Evolutionary conservation across 2,113 vertebrate species (phyloP).

Genomic region (Percopsis transmontana): DNA sequence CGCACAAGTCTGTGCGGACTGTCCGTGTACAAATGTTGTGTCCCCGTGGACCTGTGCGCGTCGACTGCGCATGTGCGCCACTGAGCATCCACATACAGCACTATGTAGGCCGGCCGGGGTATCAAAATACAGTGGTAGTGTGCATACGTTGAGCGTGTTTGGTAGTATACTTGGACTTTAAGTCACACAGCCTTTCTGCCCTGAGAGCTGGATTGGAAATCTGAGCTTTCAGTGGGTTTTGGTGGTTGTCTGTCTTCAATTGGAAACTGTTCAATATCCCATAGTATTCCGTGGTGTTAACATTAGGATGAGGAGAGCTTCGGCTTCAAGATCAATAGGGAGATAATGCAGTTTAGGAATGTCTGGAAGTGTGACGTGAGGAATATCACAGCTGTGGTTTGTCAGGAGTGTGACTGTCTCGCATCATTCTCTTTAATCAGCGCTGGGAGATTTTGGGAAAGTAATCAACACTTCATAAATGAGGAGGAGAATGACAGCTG

Average conservation of each 20-base stretch:
- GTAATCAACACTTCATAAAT: conserved; percentile 35
- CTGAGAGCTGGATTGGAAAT: no score
- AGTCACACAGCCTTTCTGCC: no score
- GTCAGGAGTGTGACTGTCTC: background rate
- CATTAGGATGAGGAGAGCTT: conserved; percentile 17
- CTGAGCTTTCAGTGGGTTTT: no score
- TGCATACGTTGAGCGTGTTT: no score
- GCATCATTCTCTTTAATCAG: conserved; percentile 29
- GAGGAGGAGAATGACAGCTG: conserved; percentile 35
- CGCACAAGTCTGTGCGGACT: no score
- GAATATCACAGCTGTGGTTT: conserved; percentile 25
- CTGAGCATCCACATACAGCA: no score
- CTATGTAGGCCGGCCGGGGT: no score
- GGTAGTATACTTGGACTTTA: no score
- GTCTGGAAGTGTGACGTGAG: background rate
- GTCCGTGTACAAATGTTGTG: no score
- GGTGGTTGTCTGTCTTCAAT: conserved; percentile 1
- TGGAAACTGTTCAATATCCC: conserved; percentile 24
- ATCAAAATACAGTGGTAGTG: no score
- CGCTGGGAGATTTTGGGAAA: conserved; percentile 33
- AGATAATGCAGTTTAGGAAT: conserved; percentile 28
- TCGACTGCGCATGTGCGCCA: no score
- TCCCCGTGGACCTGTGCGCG: no score
- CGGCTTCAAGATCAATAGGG: conserved; percentile 34
- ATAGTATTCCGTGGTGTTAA: conserved; percentile 6